Conservation (phyloP, 2,797 vertebrate species). For the Pogoniulus pusillus region DNA sequence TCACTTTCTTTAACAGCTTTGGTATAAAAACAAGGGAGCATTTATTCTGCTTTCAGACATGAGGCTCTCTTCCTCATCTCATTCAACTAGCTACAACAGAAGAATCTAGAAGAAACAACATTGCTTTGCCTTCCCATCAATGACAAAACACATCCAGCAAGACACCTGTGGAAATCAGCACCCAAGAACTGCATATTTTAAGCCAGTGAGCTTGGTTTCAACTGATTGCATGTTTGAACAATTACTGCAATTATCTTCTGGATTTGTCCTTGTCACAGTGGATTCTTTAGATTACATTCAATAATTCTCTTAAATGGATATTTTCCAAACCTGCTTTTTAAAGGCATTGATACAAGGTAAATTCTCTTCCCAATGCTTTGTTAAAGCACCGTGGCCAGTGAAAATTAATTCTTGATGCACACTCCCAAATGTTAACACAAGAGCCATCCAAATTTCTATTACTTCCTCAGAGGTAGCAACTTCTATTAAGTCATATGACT, state of each 20-base stretch:
- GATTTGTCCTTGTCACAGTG: not conserved
- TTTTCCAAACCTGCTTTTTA: not conserved
- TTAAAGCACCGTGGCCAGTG: not conserved
- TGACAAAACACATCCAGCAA: not conserved
- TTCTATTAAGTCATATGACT: not conserved
- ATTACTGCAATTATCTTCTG: not conserved
- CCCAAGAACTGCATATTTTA: not conserved
- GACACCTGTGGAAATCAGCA: not conserved
- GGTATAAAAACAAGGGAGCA: not conserved
- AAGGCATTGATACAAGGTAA: not conserved
- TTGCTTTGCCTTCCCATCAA: not conserved
- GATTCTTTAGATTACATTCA: not conserved
- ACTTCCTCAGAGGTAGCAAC: not conserved
- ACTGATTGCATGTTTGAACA: not conserved
- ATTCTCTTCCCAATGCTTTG: not conserved
- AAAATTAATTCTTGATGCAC: not conserved
- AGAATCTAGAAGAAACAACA: not conserved
- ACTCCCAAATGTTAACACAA: not conserved
- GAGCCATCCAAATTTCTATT: not conserved
- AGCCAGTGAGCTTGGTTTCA: not conserved
- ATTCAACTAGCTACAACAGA: not conserved
- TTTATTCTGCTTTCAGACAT: not conserved
- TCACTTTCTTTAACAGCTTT: not conserved
- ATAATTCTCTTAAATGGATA: not conserved
- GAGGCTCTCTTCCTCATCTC: not conserved